Evolutionary conservation across 2,888 invertebrate genomes (phyloP), one percentile per base, ranked within the genome.

Genomic region (Hyles lineata): DNA sequence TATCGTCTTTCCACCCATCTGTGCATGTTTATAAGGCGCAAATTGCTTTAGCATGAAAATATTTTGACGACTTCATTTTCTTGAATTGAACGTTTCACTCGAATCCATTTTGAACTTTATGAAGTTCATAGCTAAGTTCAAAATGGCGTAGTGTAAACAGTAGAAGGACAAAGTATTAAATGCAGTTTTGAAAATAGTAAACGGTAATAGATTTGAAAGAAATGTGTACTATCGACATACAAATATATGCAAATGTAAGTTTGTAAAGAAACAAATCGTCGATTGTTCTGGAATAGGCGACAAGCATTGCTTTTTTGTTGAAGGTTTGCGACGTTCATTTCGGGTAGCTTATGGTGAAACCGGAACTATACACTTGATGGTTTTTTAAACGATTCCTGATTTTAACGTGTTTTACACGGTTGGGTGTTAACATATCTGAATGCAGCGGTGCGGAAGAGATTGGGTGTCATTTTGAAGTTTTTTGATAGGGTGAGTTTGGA

Each of bases 261-360:
- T 81, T 82, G 77, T 83, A 79, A 87, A 87, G 82, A 80, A 79
- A 87, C 83, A 91, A 92, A 92, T 89, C 89, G 84, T 86, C 89
- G 91, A 92, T 92, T 91, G 91, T 91, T 86, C 85, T 80, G 86
- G 89, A 92, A 90, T 87, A 91, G 93, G 93, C 92, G 93, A 93
- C 93, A 92, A 93, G 92, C 90, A 82, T 83, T 83, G 86, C 87
- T 89, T 88, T 88, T 90, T 87, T 88, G 85, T 88, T 55, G 55
- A n/a, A 19, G 55, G 55, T 55, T 55, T 55, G 79, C 80, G 78
- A 76, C 87, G 85, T 87, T 93, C 90, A 89, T 92, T 92, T 92
- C 92, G 83, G 86, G 91, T 89, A 92, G 93, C 91, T 92, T 92
- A 92, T 88, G 91, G 90, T 83, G 92, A 90, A 90, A 91, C 87